A percentile compares a stretch with the other conserved stretches of the same genome.
These are phyloP conservation scores for Lophochroa leadbeateri DNA, from an alignment of 2,113 vertebrate genomes.

Conservation along the genomic window DNA sequence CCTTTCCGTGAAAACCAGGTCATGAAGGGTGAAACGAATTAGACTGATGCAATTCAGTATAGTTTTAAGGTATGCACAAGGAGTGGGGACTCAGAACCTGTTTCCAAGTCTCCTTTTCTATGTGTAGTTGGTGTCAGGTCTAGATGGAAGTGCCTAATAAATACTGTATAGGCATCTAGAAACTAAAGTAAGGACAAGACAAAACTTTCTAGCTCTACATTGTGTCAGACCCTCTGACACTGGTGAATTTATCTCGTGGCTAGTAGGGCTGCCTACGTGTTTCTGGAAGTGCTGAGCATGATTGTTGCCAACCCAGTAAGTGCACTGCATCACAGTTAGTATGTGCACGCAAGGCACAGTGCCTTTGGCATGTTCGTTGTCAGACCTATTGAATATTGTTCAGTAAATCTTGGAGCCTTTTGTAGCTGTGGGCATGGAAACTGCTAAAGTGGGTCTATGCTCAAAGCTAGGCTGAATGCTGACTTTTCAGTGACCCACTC, in stretches of 20 bases:
- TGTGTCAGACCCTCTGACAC: not conserved
- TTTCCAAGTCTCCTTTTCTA: not conserved
- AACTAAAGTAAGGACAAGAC: not conserved
- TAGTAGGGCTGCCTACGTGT: not conserved
- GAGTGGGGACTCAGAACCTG: not conserved
- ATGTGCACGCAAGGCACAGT: not conserved
- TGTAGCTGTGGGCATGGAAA: not conserved
- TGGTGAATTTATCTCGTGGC: accelerated
- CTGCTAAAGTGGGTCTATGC: not conserved
- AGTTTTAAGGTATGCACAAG: not conserved
- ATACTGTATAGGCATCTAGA: not conserved
- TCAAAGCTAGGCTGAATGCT: not conserved
- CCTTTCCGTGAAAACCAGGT: not conserved
- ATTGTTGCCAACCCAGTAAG: not conserved
- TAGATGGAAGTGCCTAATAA: not conserved
- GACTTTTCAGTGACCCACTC: not conserved
- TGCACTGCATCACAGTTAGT: not conserved
- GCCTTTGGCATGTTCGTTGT: not conserved
- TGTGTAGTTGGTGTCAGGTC: not conserved
- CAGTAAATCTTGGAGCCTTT: not conserved
- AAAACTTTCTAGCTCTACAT: not conserved
- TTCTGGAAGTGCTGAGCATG: not conserved
- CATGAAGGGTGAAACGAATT: not conserved
- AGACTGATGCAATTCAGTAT: not conserved
- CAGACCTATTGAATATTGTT: not conserved